A percentile compares a stretch with the other conserved stretches of the same genome.
phyloP scores from a whole-genome alignment of 2,797 vertebrate genomes.

The Stomatorhinus walkeri region DNA sequence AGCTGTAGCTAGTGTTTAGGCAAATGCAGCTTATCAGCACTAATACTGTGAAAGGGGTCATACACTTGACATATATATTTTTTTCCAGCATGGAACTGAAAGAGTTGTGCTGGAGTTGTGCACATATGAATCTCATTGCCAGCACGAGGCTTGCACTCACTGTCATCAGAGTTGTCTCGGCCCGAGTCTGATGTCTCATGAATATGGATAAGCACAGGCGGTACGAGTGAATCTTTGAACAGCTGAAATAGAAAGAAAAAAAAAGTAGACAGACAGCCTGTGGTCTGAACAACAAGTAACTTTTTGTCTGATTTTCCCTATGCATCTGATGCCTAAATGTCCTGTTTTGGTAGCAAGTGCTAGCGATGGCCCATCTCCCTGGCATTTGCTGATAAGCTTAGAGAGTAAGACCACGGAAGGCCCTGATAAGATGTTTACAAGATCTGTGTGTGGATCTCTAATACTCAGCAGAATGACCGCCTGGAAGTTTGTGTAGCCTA shows the following conservation, averaged over 20 bases:
- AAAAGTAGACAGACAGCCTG: neutral
- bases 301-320: neutral
- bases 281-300: neutral
- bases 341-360: neutral
- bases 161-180: constrained; percentile 10
- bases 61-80: neutral
- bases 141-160: neutral
- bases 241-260: neutral
- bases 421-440: constrained; percentile 4
- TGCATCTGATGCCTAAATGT: neutral
- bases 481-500: neutral
- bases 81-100: neutral
- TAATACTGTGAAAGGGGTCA: neutral
- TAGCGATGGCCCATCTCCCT: neutral
- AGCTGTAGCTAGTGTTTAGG: neutral
- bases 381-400: constrained; percentile 13
- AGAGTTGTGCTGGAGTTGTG: neutral
- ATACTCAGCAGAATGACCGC: neutral
- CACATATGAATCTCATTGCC: neutral
- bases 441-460: neutral
- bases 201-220: neutral
- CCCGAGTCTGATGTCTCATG: neutral
- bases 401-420: neutral
- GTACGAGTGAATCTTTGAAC: neutral
- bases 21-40: neutral